Evolutionary conservation across 1,140 invertebrate genomes (phyloP).

Genomic region (Caenorhabditis latens): DNA sequence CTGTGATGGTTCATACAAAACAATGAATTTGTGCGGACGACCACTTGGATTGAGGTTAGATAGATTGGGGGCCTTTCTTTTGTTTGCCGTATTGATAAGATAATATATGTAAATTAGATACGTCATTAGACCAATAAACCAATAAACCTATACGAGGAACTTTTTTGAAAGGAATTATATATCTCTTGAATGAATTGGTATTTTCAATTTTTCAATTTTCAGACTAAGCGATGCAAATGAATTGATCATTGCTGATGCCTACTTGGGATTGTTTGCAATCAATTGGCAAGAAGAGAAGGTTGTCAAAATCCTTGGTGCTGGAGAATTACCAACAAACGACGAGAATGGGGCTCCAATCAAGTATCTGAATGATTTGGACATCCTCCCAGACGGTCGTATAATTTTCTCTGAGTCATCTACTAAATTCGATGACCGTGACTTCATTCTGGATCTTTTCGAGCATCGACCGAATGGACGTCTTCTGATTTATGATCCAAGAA

Average conservation of each 20-base stretch:
- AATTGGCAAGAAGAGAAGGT: conserved; percentile 62
- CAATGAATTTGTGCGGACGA: conserved; percentile 56
- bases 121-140: conserved; percentile 10
- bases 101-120: conserved; percentile 22
- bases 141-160: neutral
- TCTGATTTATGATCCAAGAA: conserved; percentile 60
- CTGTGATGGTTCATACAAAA: conserved; percentile 61
- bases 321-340: conserved; percentile 49
- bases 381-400: conserved; percentile 60
- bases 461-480: conserved; percentile 64
- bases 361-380: conserved; percentile 61
- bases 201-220: neutral
- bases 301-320: conserved; percentile 42
- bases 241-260: conserved; percentile 61
- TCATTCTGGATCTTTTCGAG: conserved; percentile 59
- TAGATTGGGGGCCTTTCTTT: conserved; percentile 1
- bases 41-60: conserved; percentile 60
- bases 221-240: conserved; percentile 43
- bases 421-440: conserved; percentile 63
- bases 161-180: neutral
- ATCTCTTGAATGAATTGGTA: neutral
- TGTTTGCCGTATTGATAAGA: neutral
- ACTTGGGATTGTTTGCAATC: conserved; percentile 59
- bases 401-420: conserved; percentile 59
- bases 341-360: conserved; percentile 51